Evolutionary conservation across 2,888 invertebrate genomes (phyloP).

Genomic region (Dascillus cervinus): DNA sequence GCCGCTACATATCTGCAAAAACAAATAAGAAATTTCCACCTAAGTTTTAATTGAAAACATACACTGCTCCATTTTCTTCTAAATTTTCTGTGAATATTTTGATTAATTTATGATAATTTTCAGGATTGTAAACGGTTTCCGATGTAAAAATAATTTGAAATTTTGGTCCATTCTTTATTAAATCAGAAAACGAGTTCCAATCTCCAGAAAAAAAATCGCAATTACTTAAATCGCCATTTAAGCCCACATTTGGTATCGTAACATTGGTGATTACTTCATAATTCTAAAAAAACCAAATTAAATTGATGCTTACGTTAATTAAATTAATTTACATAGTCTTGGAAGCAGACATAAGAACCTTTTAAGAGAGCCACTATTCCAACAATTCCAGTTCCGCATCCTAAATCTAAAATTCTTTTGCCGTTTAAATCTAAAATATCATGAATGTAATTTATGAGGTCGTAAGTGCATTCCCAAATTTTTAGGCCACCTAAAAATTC

Average conservation of each 20-base stretch:
- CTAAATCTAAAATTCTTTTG: constrained; percentile 72
- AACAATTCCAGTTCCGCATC: constrained; percentile 86
- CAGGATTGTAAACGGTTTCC: constrained; percentile 86
- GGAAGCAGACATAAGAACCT: constrained; percentile 71
- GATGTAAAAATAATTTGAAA: constrained; percentile 85
- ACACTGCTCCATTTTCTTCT: constrained; percentile 55
- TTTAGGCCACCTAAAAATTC: constrained; percentile 74
- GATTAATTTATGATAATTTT: constrained; percentile 70
- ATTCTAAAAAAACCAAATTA: constrained; percentile 57
- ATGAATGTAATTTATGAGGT: constrained; percentile 62
- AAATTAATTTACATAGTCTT: constrained; percentile 74
- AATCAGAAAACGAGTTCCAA: constrained; percentile 49
- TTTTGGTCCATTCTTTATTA: constrained; percentile 40
- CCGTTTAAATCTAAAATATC: constrained; percentile 40
- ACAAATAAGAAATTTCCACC: constrained; percentile 1
- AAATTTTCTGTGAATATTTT: constrained; percentile 57
- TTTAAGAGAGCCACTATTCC: constrained; percentile 69
- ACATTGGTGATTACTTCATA: constrained; percentile 68
- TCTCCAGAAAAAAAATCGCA: constrained; percentile 61
- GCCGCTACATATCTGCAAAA: constrained; percentile 64
- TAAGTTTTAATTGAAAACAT: constrained; percentile 41
- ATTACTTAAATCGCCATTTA: constrained; percentile 48
- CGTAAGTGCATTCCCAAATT: constrained; percentile 91
- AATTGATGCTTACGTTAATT: background rate
- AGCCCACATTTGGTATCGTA: constrained; percentile 74